phyloP scores from a whole-genome alignment of 1,140 invertebrate species.

The Lerema accius region DNA sequence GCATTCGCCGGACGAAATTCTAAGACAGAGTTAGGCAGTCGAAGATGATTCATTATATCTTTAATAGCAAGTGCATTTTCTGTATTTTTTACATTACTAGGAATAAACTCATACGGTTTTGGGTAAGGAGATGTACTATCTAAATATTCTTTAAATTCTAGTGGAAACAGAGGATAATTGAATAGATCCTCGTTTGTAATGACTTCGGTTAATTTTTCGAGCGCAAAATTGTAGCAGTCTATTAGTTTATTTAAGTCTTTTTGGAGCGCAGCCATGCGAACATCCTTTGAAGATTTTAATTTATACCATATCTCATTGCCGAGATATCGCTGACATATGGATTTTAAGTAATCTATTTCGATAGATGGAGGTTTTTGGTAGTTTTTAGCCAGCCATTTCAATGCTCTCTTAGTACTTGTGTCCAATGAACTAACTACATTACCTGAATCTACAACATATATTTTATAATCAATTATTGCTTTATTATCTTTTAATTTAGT shows the following conservation, averaged over 20 bases:
- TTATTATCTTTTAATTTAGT: slow-evolving; percentile 50
- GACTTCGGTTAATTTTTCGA: slow-evolving; percentile 84
- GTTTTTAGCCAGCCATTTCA: slow-evolving; percentile 84
- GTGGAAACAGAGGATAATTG: slow-evolving; percentile 73
- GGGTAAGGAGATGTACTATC: slow-evolving; percentile 66
- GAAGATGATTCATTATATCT: slow-evolving; percentile 67
- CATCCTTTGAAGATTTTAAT: slow-evolving; percentile 82
- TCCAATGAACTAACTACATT: slow-evolving; percentile 61
- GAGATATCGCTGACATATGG: slow-evolving; percentile 83
- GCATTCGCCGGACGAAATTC: slow-evolving; percentile 53
- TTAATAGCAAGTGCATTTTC: slow-evolving; percentile 64
- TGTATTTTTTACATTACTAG: slow-evolving; percentile 60
- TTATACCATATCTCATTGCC: slow-evolving; percentile 87
- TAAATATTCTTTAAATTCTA: slow-evolving; percentile 72
- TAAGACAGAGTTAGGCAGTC: slow-evolving; percentile 53
- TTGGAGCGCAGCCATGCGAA: slow-evolving; percentile 71
- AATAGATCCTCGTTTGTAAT: slow-evolving; percentile 82
- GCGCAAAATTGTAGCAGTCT: slow-evolving; percentile 85
- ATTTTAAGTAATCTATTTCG: slow-evolving; percentile 84
- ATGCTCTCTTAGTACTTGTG: slow-evolving; percentile 75
- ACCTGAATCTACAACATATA: slow-evolving; percentile 54
- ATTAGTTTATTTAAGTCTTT: slow-evolving; percentile 84
- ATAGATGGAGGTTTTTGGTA: slow-evolving; percentile 81
- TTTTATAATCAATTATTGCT: slow-evolving; percentile 68
- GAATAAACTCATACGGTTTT: slow-evolving; percentile 77